phyloP scores from a whole-genome alignment of 1,140 invertebrate genomes.

The Apis dorsata region DNA sequence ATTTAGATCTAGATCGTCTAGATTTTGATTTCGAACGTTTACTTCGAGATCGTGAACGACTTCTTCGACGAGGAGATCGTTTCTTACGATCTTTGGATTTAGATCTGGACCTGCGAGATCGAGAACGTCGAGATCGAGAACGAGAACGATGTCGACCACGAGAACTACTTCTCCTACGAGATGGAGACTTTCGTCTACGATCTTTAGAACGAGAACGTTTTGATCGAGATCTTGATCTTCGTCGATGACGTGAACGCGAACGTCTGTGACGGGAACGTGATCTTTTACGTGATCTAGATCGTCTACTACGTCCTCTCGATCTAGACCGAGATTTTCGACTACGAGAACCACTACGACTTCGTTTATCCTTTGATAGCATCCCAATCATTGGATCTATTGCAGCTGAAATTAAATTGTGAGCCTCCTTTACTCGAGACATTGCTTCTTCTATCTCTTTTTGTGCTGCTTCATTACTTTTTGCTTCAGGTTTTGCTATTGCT shows the following conservation, averaged over 20 bases:
- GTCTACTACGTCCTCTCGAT: constrained; percentile 80
- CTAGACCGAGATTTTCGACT: constrained; percentile 83
- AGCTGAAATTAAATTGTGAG: constrained; percentile 94
- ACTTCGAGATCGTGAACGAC: constrained; percentile 79
- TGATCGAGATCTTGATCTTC: constrained; percentile 78
- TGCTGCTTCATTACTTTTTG: constrained; percentile 96
- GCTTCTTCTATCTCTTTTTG: constrained; percentile 98
- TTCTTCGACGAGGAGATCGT: constrained; percentile 75
- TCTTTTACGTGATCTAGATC: constrained; percentile 80
- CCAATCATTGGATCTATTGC: constrained; percentile 95
- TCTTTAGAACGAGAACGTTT: constrained; percentile 81
- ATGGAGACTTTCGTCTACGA: constrained; percentile 76
- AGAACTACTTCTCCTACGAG: constrained; percentile 75
- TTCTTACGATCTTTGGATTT: constrained; percentile 78
- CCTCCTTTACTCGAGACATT: constrained; percentile 97
- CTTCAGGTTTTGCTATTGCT: constrained; percentile 94
- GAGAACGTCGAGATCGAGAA: constrained; percentile 74
- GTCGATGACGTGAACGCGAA: constrained; percentile 78
- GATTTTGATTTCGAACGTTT: constrained; percentile 80
- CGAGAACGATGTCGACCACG: constrained; percentile 75
- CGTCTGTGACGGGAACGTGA: constrained; percentile 83
- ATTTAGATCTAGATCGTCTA: constrained; percentile 76
- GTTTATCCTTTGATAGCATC: constrained; percentile 90
- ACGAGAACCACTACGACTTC: constrained; percentile 83
- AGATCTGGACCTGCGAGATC: constrained; percentile 81